phyloP scores from a whole-genome alignment of 2,797 vertebrate genomes.

The Chiloscyllium punctatum region DNA sequence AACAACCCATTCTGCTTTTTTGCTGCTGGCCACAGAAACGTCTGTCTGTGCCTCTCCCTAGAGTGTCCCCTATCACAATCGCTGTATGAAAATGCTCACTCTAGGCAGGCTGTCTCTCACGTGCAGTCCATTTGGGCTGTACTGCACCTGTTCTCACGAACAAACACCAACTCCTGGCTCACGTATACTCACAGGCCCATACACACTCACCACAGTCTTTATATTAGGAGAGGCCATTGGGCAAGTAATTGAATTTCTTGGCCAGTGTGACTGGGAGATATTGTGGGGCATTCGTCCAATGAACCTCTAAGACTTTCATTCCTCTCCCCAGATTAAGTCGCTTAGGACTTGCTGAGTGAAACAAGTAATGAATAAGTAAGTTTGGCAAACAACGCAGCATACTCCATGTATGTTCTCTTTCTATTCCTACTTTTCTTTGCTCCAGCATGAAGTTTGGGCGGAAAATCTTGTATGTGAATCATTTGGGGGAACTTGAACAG shows the following conservation, averaged over 20 bases:
- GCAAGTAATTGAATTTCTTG: neutral
- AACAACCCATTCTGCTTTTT: too few relatives aligned
- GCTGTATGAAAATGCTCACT: neutral
- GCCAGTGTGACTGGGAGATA: neutral
- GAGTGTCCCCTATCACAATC: too few relatives aligned
- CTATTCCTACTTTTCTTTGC: neutral
- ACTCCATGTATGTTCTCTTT: neutral
- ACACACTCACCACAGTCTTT: neutral
- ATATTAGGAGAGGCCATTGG: neutral
- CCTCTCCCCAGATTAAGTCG: too few relatives aligned
- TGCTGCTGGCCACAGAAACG: too few relatives aligned
- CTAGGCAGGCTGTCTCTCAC: neutral
- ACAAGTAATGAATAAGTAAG: neutral
- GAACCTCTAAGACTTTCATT: neutral
- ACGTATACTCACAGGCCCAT: neutral
- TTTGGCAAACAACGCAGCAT: neutral
- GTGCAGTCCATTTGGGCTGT: neutral
- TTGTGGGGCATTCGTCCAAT: neutral
- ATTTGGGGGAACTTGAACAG: constrained; percentile 87
- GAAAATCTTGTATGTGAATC: constrained; percentile 95
- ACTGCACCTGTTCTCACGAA: too few relatives aligned
- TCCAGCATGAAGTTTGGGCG: constrained; percentile 88
- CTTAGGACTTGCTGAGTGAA: neutral
- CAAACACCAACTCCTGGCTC: neutral
- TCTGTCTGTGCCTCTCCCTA: too few relatives aligned